Conservation (phyloP, 1,140 invertebrate species). For the Trichomalopsis sarcophagae region DNA sequence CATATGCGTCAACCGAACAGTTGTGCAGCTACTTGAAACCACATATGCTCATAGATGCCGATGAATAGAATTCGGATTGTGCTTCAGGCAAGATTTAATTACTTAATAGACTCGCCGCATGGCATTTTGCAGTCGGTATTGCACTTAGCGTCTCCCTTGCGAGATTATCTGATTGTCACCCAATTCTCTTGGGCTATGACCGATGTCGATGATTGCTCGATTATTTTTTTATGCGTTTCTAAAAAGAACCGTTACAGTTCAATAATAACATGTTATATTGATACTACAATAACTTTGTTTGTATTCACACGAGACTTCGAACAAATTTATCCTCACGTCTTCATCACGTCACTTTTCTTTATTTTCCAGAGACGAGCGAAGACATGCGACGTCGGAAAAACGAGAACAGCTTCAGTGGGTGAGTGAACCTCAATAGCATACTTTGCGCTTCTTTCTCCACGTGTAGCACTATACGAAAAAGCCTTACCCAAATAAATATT, state of each 20-base stretch:
- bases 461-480: not conserved
- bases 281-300: not conserved
- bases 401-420: conserved; percentile 36
- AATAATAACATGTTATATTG: no score
- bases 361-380: conserved; percentile 29
- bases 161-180: not conserved
- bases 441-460: not conserved
- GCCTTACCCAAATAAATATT: conserved; percentile 17
- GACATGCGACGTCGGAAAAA: conserved; percentile 21
- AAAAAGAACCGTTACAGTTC: not conserved
- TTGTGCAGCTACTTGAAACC: not conserved
- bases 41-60: not conserved
- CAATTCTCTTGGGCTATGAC: not conserved
- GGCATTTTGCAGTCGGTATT: not conserved
- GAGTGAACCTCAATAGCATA: conserved; percentile 37
- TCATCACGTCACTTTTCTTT: conserved; percentile 8
- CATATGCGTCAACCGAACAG: conserved; percentile 18
- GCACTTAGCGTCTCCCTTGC: not conserved
- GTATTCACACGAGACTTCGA: not conserved
- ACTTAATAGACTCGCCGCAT: not conserved
- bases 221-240: not conserved
- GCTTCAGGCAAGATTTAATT: not conserved
- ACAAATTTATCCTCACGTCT: not conserved
- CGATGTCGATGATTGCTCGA: not conserved
- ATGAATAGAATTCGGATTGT: not conserved